phyloP scores from a whole-genome alignment of 2,888 invertebrate genomes.

The Cosmia trapezina region DNA sequence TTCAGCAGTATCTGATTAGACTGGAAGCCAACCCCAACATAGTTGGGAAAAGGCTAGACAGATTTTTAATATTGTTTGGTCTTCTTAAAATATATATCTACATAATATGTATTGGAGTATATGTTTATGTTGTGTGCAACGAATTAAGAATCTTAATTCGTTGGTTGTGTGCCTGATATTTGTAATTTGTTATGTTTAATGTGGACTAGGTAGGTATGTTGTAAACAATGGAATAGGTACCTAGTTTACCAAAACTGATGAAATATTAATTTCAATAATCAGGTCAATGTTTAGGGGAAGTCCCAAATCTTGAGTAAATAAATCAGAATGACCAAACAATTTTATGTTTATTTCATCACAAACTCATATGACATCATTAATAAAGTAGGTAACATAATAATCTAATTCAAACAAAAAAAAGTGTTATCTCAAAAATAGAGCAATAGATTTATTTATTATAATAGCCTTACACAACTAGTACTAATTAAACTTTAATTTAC shows the following conservation, averaged over 20 bases:
- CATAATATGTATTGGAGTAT: neutral
- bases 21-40: too few relatives aligned
- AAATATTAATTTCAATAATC: too few relatives aligned
- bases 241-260: neutral
- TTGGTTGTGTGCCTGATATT: neutral
- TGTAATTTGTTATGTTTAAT: too few relatives aligned
- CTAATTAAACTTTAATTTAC: slow-evolving; percentile 78
- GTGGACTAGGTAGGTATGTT: neutral
- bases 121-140: neutral
- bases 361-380: slow-evolving; percentile 75
- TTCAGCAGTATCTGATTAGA: too few relatives aligned
- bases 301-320: slow-evolving; percentile 28
- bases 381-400: slow-evolving; percentile 74
- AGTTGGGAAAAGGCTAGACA: too few relatives aligned
- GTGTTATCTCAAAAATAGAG: slow-evolving; percentile 74
- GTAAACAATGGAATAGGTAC: neutral
- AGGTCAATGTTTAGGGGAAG: neutral
- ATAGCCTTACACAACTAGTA: slow-evolving; percentile 76
- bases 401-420: slow-evolving; percentile 70
- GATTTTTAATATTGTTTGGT: too few relatives aligned
- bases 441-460: slow-evolving; percentile 75
- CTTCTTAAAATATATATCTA: neutral
- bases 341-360: slow-evolving; percentile 87
- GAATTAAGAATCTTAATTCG: too few relatives aligned
- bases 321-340: slow-evolving; percentile 78